Evolutionary conservation across 2,113 vertebrate species (phyloP).

Genomic region (Pachyramphus minor): DNA sequence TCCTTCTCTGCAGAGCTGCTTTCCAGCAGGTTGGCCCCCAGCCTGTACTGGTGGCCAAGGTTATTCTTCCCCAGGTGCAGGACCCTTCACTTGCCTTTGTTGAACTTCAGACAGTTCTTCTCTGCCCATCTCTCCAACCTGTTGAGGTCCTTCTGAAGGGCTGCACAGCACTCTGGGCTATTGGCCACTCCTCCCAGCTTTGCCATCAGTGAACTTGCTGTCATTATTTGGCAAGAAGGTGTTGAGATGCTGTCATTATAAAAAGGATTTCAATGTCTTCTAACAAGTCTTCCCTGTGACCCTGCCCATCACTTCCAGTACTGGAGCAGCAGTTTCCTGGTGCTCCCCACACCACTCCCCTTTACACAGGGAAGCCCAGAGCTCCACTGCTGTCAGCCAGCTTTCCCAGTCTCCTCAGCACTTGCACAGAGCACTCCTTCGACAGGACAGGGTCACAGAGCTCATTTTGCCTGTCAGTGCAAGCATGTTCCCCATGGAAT

Average conservation of each 20-base stretch:
- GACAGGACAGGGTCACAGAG: not conserved
- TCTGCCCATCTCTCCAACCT: not conserved
- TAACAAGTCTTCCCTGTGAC: accelerated
- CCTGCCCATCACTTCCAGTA: not conserved
- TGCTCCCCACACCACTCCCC: not conserved
- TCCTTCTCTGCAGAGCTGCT: not conserved
- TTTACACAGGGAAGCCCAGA: not conserved
- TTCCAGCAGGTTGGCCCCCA: not conserved
- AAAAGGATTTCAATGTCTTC: not conserved
- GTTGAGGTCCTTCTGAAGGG: not conserved
- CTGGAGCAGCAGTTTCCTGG: not conserved
- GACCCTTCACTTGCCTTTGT: not conserved
- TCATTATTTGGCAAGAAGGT: not conserved
- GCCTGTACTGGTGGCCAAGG: not conserved
- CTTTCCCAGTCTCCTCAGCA: not conserved
- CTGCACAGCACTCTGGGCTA: not conserved
- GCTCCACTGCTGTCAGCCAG: not conserved
- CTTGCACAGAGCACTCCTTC: not conserved
- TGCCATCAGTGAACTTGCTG: not conserved
- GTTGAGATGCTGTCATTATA: not conserved
- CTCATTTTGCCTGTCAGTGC: constrained; percentile 26
- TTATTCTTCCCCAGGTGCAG: not conserved
- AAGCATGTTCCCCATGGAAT: not conserved
- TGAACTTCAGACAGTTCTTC: not conserved
- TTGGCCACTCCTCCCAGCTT: not conserved